Conservation (phyloP, 2,888 invertebrate genomes). For the Cloeon dipterum region DNA sequence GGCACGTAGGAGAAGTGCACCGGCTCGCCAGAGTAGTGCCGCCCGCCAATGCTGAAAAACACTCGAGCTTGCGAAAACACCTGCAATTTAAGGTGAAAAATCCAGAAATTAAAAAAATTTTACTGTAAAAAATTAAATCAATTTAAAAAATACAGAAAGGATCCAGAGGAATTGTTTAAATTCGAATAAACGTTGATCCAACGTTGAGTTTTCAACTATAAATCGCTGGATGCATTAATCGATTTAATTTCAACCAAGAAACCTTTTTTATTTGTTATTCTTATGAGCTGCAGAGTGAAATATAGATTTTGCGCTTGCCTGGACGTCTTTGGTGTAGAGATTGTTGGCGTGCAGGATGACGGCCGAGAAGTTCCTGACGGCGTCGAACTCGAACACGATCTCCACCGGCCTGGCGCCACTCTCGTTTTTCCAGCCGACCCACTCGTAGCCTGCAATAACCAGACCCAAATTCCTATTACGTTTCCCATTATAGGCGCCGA, state of each 20-base stretch:
- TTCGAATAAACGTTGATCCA: too few species aligned
- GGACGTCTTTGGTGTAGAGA: conserved; percentile 49
- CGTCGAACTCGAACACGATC: conserved; percentile 57
- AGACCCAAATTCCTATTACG: conserved; percentile 7
- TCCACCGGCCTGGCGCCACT: conserved; percentile 40
- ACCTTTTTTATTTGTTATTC: too few species aligned
- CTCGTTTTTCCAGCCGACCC: conserved; percentile 64
- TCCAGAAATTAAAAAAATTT: too few species aligned
- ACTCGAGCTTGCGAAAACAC: conserved; percentile 57
- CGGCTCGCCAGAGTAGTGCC: conserved; percentile 40
- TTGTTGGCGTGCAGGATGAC: conserved; percentile 55
- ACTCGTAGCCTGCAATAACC: conserved; percentile 43
- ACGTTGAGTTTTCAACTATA: too few species aligned
- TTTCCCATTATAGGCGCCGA: conserved; percentile 4
- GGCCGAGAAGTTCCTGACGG: conserved; percentile 49
- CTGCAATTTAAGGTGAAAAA: conserved; percentile 25
- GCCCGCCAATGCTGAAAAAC: conserved; percentile 50
- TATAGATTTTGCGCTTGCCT: too few species aligned
- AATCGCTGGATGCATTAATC: too few species aligned
- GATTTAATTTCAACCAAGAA: too few species aligned
- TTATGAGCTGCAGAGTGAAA: too few species aligned
- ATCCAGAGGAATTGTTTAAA: too few species aligned
- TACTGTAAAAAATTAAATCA: too few species aligned
- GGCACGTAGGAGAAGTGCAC: conserved; percentile 55
- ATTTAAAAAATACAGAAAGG: too few species aligned